Base-by-base conservation (phyloP, 53 echinoderm and acorn worm genomes). In the Astropecten irregularis region DNA sequence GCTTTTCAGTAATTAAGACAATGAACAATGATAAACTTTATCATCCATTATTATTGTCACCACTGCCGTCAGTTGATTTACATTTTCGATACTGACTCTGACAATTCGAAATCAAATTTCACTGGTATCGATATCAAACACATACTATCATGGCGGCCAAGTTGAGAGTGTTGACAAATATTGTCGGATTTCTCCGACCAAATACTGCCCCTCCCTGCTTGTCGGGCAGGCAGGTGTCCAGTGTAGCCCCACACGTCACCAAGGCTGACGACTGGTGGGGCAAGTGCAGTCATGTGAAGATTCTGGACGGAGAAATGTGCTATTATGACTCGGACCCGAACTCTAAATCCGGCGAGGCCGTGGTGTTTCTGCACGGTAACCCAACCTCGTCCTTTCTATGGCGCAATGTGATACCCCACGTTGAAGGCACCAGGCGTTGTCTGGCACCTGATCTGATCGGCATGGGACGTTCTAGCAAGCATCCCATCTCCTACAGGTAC, bases 311-410 rank as follows among this genome's bases (percentile, higher is more conserved):
- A 0, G 92, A 92, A 55, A 92, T 92, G 89, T 86, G 83, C 34
- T 92, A 92, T 55, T 92, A 86, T 55, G 92, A 92, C 47, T 92
- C 92, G 16, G 85, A 84, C 25, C 92, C 92, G 9, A 84, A 88
- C 32, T 46, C 71, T 13, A 77, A 79, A 54, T 67, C 69, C 5
- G 16, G 37, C 36, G 86, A 81, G 9, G 92, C 92, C 9, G 85
- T 92, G 0, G 88, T 92, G 9, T 92, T 92, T 48, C 40, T 92
- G 0, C 92, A 92, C 73, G 92, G 92, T n/a, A 92, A 92, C 60
- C 92, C 92, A 2, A 92, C 92, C 8, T 92, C 92, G 22, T 92
- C 92, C 16, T 92, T 85, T 39, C 86, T 92, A 7, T 92, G 92
- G 92, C 64, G 92, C 19, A 81, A 92, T 30, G 50, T 92, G 13